phyloP scores from a whole-genome alignment of 1,140 invertebrate species.

The Sipha flava region DNA sequence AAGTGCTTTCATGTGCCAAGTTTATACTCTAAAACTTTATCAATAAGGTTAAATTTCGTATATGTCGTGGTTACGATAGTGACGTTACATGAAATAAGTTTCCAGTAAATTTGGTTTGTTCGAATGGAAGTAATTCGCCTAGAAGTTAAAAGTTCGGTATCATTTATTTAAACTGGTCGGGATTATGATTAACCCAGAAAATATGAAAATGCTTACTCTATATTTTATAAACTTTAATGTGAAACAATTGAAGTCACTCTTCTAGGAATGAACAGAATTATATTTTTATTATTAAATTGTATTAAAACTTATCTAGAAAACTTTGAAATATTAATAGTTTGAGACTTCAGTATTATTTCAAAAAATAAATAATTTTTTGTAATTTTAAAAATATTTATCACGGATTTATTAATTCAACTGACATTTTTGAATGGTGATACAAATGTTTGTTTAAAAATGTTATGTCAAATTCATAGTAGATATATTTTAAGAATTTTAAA shows the following conservation, averaged over 20 bases:
- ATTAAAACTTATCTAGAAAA: neutral
- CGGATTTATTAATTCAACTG: too few relatives aligned
- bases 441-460: too few relatives aligned
- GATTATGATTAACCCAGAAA: neutral
- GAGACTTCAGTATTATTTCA: neutral
- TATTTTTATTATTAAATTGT: neutral
- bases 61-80: neutral
- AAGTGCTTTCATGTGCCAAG: conserved; percentile 7
- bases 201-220: neutral
- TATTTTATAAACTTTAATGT: neutral
- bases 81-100: conserved; percentile 7
- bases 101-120: conserved; percentile 4
- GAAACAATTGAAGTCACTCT: neutral
- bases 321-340: neutral
- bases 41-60: conserved; percentile 10
- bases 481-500: too few relatives aligned
- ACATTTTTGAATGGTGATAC: too few relatives aligned
- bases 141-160: neutral
- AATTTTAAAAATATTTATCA: neutral
- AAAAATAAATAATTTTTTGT: neutral
- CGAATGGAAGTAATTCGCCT: conserved; percentile 1
- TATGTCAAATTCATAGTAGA: too few relatives aligned
- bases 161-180: neutral
- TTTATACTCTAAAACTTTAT: neutral
- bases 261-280: neutral